These are phyloP conservation scores for Xenops minutus DNA, from an alignment of 2,797 vertebrate species.

Conservation along the genomic window DNA sequence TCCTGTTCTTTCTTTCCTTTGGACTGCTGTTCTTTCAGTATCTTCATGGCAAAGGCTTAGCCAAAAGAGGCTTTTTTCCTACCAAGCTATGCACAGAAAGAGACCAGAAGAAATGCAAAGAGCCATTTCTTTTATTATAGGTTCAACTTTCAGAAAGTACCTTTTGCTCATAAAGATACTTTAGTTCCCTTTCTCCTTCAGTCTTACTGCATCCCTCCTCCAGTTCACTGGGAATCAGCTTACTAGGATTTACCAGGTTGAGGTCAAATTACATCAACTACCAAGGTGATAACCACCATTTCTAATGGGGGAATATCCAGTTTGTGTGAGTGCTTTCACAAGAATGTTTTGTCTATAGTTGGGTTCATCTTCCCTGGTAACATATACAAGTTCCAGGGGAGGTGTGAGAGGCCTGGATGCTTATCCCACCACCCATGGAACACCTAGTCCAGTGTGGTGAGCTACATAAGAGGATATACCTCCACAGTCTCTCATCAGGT, in stretches of 20 bases:
- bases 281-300: not conserved
- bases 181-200: not conserved
- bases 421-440: not conserved
- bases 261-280: not conserved
- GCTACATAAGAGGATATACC: not conserved
- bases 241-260: not conserved
- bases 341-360: not conserved
- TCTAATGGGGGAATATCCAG: not conserved
- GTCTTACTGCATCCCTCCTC: not conserved
- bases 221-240: not conserved
- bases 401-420: not conserved
- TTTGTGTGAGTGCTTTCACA: not conserved
- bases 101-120: not conserved
- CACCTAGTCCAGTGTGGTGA: not conserved
- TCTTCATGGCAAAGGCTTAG: not conserved
- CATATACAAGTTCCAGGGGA: not conserved
- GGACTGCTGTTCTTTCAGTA: not conserved
- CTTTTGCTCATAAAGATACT: not conserved
- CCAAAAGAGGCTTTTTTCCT: not conserved
- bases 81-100: not conserved
- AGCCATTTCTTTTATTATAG: not conserved
- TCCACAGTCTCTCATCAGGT: not conserved
- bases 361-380: not conserved
- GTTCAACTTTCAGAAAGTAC: not conserved
- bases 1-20: constrained; percentile 12